Percentiles rank a stretch among this genome's conserved stretches.
phyloP scores from a whole-genome alignment of 2,797 vertebrate species.

The Sebastes kiyomatsui region DNA sequence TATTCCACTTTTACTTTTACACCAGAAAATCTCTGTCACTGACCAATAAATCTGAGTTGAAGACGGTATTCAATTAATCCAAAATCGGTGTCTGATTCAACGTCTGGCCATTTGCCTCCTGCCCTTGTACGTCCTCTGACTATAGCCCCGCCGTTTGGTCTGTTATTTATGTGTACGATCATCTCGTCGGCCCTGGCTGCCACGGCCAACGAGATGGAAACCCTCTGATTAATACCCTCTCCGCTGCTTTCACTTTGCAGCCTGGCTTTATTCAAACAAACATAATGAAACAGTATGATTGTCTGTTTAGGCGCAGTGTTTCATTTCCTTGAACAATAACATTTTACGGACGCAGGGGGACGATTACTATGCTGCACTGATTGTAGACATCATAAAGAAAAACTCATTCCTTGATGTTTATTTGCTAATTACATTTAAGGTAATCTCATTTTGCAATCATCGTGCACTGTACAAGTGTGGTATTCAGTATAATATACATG shows the following conservation, averaged over 20 bases:
- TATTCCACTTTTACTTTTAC: no score
- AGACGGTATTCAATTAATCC: slow-evolving; percentile 59
- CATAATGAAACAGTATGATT: slow-evolving; percentile 34
- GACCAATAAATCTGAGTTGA: slow-evolving; percentile 62
- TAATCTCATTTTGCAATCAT: neutral
- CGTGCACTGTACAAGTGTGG: neutral
- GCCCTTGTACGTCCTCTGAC: slow-evolving; percentile 73
- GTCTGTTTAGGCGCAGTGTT: slow-evolving; percentile 15
- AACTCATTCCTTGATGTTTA: neutral
- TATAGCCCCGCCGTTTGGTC: slow-evolving; percentile 29
- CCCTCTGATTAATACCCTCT: slow-evolving; percentile 53
- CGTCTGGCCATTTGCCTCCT: slow-evolving; percentile 65
- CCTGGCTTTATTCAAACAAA: slow-evolving; percentile 39
- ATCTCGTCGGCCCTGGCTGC: slow-evolving; percentile 60
- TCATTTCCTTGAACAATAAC: slow-evolving; percentile 43
- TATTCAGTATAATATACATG: neutral
- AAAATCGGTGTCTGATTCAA: slow-evolving; percentile 67
- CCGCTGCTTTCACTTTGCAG: slow-evolving; percentile 32
- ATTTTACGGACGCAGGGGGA: slow-evolving; percentile 13
- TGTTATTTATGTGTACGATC: slow-evolving; percentile 75
- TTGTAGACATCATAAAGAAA: neutral
- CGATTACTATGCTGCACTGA: neutral
- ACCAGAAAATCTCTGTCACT: slow-evolving; percentile 31
- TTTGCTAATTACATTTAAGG: neutral
- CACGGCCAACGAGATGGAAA: slow-evolving; percentile 45